These are phyloP conservation scores for cat (Felis catus) DNA, from an alignment of 2,113 vertebrate species.

Conservation along the genomic window DNA sequence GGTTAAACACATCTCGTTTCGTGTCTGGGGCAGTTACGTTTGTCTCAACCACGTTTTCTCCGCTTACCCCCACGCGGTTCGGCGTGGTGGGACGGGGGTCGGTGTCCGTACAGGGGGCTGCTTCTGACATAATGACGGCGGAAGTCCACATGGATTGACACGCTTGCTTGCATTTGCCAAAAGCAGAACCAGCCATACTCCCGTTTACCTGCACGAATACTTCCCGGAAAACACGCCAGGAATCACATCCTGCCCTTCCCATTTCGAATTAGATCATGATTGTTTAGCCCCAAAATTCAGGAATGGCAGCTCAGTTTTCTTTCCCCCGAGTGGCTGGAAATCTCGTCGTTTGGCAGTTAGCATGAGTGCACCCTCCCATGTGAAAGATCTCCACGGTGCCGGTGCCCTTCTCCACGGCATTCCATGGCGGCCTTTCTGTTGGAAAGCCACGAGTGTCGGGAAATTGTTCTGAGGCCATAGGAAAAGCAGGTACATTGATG, in stretches of 20 bases:
- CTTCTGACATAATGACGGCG: neutral
- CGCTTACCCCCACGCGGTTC: neutral
- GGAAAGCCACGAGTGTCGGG: neutral
- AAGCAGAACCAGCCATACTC: neutral
- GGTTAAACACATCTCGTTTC: neutral
- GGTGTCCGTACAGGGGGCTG: neutral
- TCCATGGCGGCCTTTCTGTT: neutral
- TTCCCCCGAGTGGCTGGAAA: neutral
- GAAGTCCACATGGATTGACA: neutral
- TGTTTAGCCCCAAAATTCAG: constrained; percentile 49
- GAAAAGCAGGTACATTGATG: neutral
- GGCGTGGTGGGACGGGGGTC: neutral
- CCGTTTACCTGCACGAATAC: neutral
- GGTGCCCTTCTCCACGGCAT: neutral
- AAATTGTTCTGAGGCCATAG: neutral
- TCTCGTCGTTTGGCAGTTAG: neutral
- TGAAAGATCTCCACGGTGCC: neutral
- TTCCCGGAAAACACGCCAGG: neutral
- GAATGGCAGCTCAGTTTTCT: constrained; percentile 47
- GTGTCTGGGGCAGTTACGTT: neutral
- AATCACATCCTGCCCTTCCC: constrained; percentile 53
- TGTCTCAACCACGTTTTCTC: neutral
- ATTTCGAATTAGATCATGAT: neutral
- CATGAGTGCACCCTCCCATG: neutral
- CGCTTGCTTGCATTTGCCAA: neutral